Conservation (phyloP, 1,140 invertebrate species). For the Panulirus ornatus region DNA sequence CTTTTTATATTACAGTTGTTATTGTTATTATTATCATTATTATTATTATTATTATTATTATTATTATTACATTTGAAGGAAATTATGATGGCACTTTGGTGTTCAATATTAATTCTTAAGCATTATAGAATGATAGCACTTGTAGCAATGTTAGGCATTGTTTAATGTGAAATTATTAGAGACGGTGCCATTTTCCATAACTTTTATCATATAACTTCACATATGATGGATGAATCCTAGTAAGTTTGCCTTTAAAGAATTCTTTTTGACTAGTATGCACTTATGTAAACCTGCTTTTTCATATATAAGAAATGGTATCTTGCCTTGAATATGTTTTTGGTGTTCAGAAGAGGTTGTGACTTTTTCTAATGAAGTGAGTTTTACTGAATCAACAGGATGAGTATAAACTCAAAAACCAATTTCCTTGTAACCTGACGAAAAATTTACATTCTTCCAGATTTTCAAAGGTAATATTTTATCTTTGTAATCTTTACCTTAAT, state of each 20-base stretch:
- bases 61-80: slow-evolving; percentile 9
- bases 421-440: too few species aligned
- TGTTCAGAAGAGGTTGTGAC: background rate
- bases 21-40: too few species aligned
- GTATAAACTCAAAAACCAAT: background rate
- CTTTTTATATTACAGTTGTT: too few species aligned
- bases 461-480: too few species aligned
- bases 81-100: slow-evolving; percentile 31
- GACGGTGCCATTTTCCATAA: too few species aligned
- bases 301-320: background rate
- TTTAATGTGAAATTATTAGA: background rate
- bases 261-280: background rate
- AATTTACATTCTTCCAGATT: too few species aligned
- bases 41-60: too few species aligned
- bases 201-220: too few species aligned
- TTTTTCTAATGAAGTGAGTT: background rate
- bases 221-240: background rate
- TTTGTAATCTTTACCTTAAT: too few species aligned
- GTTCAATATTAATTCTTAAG: slow-evolving; percentile 1
- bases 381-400: background rate
- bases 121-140: slow-evolving; percentile 51
- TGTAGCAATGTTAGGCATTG: slow-evolving; percentile 32
- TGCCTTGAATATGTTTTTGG: background rate
- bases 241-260: background rate
- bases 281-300: background rate